Evolutionary conservation across 2,113 vertebrate species (phyloP).

Genomic region (Melanotaenia duboulayi): DNA sequence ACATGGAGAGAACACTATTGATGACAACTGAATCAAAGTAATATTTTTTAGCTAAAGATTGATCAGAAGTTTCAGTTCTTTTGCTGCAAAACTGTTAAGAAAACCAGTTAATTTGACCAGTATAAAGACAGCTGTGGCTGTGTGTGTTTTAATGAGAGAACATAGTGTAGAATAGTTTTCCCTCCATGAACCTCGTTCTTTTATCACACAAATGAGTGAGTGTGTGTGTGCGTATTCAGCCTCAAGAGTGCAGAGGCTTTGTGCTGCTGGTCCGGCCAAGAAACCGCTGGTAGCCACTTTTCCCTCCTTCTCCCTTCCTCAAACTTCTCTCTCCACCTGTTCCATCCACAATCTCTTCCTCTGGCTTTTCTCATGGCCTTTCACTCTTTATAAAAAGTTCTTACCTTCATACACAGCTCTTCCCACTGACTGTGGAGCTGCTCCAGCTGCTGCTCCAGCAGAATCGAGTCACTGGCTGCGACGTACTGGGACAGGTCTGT

Average conservation of each 20-base stretch:
- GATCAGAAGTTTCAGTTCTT: neutral
- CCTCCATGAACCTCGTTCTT: slow-evolving; percentile 47
- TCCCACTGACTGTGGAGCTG: slow-evolving; percentile 87
- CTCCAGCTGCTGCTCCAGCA: slow-evolving; percentile 88
- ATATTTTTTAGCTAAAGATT: neutral
- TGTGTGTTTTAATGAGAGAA: slow-evolving; percentile 5
- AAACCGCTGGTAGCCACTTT: slow-evolving; percentile 53
- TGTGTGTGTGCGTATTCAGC: slow-evolving; percentile 28
- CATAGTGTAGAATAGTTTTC: slow-evolving; percentile 38
- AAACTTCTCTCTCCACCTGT: slow-evolving; percentile 42
- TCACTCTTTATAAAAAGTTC: slow-evolving; percentile 18
- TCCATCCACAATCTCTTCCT: slow-evolving; percentile 1
- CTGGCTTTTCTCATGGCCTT: neutral
- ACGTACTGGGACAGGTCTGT: slow-evolving; percentile 84
- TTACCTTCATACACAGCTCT: slow-evolving; percentile 83
- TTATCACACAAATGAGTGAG: slow-evolving; percentile 48
- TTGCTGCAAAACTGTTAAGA: neutral
- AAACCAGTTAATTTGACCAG: neutral
- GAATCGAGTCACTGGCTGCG: slow-evolving; percentile 81
- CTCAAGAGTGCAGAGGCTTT: slow-evolving; percentile 63
- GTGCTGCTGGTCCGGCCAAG: slow-evolving; percentile 63
- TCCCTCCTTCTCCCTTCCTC: slow-evolving; percentile 34
- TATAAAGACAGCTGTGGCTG: neutral
- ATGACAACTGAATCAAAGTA: neutral
- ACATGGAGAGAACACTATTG: neutral